Evolutionary conservation across 2,113 vertebrate species (phyloP).

Genomic region (Cinclus mexicanus): DNA sequence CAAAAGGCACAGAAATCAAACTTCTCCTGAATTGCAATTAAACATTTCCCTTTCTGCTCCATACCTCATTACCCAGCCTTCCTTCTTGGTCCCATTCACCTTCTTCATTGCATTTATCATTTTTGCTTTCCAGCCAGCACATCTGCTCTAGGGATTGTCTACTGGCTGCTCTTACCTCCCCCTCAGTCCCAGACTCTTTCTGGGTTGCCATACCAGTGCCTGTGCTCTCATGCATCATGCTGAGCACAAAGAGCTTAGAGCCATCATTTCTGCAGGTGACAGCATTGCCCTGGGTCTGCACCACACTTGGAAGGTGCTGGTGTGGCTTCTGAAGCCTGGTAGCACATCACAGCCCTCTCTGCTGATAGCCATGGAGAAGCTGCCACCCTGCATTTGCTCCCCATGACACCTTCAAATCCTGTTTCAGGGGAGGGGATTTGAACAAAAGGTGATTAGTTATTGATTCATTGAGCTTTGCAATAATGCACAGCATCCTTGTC

Average conservation of each 20-base stretch:
- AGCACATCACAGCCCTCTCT: background rate
- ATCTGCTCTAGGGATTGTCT: background rate
- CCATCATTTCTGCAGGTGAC: background rate
- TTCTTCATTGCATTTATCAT: background rate
- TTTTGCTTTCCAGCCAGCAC: background rate
- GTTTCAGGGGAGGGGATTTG: background rate
- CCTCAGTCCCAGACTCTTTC: background rate
- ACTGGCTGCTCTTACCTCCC: background rate
- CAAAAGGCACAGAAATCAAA: background rate
- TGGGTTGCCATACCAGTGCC: background rate
- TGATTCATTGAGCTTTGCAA: background rate
- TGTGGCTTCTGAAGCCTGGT: background rate
- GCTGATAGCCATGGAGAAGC: background rate
- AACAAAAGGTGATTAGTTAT: background rate
- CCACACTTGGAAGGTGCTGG: background rate
- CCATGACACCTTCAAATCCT: background rate
- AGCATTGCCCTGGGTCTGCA: background rate
- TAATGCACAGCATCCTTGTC: background rate
- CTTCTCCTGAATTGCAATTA: background rate
- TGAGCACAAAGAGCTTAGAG: background rate
- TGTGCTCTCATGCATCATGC: background rate
- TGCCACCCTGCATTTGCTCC: background rate
- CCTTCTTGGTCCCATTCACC: background rate
- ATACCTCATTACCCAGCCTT: background rate
- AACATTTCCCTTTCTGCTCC: background rate